Evolutionary conservation across 2,888 invertebrate genomes (phyloP), one percentile per base, ranked within the genome.

Genomic region (Papilio elwesi): DNA sequence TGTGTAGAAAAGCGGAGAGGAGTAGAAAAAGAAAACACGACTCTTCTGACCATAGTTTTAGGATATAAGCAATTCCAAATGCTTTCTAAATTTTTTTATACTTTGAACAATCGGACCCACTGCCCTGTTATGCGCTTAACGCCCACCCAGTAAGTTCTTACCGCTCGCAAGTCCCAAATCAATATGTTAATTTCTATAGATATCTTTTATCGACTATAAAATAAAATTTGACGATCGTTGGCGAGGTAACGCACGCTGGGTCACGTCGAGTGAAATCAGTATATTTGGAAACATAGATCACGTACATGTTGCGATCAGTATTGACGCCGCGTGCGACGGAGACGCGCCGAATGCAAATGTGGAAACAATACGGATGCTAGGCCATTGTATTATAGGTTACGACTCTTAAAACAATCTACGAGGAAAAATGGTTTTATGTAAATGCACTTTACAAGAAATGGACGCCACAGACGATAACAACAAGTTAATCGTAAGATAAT

Each of bases 241-340:
- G 59, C 70, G 52, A 70, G 12, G 49, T 10, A 11, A 12, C 12
- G n/a, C 12, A 26, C 26, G 67, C 12, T 16, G 48, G 66, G 53
- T 72, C 74, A 76, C 71, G 75, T 85, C 82, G 75, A 87, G 87
- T 87, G 90, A 90, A 91, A 91, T 85, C 82, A 79, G 82, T 84
- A 81, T 82, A 82, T 87, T 84, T 81, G 83, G 79, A 81, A 81
- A 79, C 80, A 79, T 80, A 78, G 81, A 84, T 87, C 90, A 91
- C 91, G 88, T 89, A 77, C 79, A 74, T 75, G 76, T 57, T 77
- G 80, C 85, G 83, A 87, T 90, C 87, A 87, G 83, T 90, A 91
- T 90, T 90, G 89, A 82, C 85, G 89, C 78, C 84, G 84, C 87
- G 83, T 80, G 78, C 80, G 76, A 55, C 52, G 59, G 63, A 48